Percentiles rank a stretch among this genome's conserved stretches.
These are phyloP conservation scores for Apodemus agrarius DNA, from an alignment of 2,797 vertebrate genomes.

Conservation along the genomic window DNA sequence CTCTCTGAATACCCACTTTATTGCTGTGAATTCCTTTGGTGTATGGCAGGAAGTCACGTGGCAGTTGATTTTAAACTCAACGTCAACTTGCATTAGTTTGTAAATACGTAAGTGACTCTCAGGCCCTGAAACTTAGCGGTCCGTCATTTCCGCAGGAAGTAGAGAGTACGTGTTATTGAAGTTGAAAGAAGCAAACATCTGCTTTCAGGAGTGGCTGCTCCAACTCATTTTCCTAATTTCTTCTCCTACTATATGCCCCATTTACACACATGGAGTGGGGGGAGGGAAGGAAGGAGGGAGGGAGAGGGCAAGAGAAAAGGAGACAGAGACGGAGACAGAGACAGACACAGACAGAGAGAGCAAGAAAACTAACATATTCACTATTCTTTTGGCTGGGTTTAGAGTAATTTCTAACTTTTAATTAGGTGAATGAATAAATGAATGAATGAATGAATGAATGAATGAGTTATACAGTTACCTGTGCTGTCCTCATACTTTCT, in stretches of 20 bases:
- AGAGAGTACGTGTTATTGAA: conserved; percentile 59
- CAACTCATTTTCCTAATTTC: conserved; percentile 31
- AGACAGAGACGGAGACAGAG: not conserved
- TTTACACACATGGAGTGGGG: not conserved
- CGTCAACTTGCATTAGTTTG: conserved; percentile 71
- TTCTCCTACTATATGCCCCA: not conserved
- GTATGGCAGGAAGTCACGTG: conserved; percentile 59
- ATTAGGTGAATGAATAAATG: not conserved
- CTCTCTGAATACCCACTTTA: conserved; percentile 58
- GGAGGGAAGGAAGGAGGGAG: too few species aligned
- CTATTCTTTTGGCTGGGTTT: not conserved
- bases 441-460: not conserved
- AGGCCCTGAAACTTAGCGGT: conserved; percentile 41
- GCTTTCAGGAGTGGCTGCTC: conserved; percentile 21
- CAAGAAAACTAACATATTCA: not conserved
- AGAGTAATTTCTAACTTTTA: conserved; percentile 9
- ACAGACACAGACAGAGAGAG: not conserved
- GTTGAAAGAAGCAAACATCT: conserved; percentile 61
- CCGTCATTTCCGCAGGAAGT: conserved; percentile 60
- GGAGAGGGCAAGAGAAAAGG: not conserved
- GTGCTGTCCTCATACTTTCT: not conserved
- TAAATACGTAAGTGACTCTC: conserved; percentile 56
- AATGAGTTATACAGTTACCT: not conserved
- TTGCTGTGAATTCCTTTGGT: conserved; percentile 54
- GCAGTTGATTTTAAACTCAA: conserved; percentile 59